phyloP scores from a whole-genome alignment of 2,888 invertebrate genomes.

The Geophilus truncorum region DNA sequence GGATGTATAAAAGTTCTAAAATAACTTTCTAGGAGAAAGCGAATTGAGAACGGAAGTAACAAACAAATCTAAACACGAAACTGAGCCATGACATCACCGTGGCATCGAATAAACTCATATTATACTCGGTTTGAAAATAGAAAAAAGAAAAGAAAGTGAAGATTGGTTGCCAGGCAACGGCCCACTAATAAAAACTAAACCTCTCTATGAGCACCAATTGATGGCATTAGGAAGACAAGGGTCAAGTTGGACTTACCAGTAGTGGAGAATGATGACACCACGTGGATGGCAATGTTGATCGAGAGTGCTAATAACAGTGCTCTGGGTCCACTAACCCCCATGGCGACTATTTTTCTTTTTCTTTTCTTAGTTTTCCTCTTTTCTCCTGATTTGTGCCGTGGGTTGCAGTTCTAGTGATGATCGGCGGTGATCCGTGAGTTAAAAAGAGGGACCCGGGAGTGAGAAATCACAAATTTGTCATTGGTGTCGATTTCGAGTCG shows the following conservation, averaged over 20 bases:
- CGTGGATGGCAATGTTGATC: constrained; percentile 17
- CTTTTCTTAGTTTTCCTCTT: not conserved
- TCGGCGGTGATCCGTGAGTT: not conserved
- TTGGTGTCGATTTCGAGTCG: not conserved
- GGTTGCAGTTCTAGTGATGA: no score
- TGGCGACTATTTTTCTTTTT: not conserved
- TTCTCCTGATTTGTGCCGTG: not conserved
- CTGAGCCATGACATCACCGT: not conserved
- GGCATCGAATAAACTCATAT: not conserved
- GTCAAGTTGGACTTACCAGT: not conserved
- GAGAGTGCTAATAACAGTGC: not conserved
- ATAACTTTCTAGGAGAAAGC: not conserved
- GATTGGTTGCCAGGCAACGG: not conserved
- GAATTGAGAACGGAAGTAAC: not conserved
- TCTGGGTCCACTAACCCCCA: not conserved
- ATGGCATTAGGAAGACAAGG: not conserved
- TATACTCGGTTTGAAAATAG: not conserved
- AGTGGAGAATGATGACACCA: not conserved
- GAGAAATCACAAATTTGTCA: constrained; percentile 14
- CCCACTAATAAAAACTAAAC: not conserved
- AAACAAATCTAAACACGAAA: not conserved
- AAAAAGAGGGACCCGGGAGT: not conserved
- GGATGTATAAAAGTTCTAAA: not conserved
- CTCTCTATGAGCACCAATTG: not conserved
- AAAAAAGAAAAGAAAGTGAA: not conserved